Percentiles rank a stretch among this genome's conserved stretches.
Conservation (phyloP, 2,113 vertebrate genomes). For the Callithrix jacchus region DNA sequence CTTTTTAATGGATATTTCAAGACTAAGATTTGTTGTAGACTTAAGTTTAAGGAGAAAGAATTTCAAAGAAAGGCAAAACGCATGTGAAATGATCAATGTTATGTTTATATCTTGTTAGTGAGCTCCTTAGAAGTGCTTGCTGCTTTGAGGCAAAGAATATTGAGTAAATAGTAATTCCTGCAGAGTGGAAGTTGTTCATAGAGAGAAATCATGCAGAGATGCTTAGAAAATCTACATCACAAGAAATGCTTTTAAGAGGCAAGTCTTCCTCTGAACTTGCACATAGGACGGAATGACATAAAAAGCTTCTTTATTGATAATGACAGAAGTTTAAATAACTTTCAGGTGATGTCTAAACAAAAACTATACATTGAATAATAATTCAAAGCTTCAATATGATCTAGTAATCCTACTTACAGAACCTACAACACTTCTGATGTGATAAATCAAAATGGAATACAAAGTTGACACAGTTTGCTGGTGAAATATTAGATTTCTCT, state of each 20-base stretch:
- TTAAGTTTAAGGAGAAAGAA: conserved; percentile 33
- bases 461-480: conserved; percentile 24
- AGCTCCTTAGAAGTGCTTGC: conserved; percentile 40
- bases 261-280: conserved; percentile 44
- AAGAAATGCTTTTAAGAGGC: conserved; percentile 57
- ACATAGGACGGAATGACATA: not conserved
- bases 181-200: conserved; percentile 22
- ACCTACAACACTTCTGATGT: not conserved
- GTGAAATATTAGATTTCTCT: conserved; percentile 48
- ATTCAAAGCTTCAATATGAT: conserved; percentile 58
- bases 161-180: conserved; percentile 53
- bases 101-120: conserved; percentile 60
- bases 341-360: conserved; percentile 45
- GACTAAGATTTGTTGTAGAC: not conserved
- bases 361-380: conserved; percentile 51
- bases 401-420: conserved; percentile 8
- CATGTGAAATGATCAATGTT: conserved; percentile 45
- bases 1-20: conserved; percentile 52
- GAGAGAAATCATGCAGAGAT: conserved; percentile 5
- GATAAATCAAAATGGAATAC: conserved; percentile 56
- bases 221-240: conserved; percentile 36
- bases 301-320: conserved; percentile 52
- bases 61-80: conserved; percentile 54
- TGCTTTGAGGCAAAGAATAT: conserved; percentile 56
- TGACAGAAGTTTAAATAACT: conserved; percentile 61